Evolutionary conservation across 1,140 invertebrate genomes (phyloP).

Genomic region (Leptonema lineaticorne): DNA sequence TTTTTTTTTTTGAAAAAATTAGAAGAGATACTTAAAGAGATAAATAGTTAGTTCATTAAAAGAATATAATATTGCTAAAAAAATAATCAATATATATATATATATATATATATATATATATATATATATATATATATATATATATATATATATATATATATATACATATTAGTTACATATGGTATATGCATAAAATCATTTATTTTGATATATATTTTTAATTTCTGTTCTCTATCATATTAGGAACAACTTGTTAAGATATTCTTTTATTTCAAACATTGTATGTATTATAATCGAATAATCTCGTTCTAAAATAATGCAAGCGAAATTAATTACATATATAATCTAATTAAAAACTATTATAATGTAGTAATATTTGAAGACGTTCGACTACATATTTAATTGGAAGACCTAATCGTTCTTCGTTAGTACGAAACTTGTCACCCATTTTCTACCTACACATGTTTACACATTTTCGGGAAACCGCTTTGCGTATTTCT

Average conservation of each 20-base stretch:
- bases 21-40: neutral
- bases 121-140: neutral
- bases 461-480: no score
- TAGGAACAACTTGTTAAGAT: neutral
- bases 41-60: neutral
- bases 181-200: neutral
- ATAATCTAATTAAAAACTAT: no score
- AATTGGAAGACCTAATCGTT: no score
- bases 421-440: no score
- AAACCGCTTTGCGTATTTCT: no score
- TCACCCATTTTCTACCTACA: no score
- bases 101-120: slow-evolving; percentile 3
- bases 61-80: neutral
- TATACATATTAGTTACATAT: neutral
- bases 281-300: neutral
- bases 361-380: no score
- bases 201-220: neutral
- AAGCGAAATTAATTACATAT: neutral
- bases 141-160: neutral
- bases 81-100: neutral
- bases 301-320: neutral
- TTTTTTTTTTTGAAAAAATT: neutral
- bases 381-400: no score
- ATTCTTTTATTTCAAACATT: no score
- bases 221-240: slow-evolving; percentile 1